Conservation (phyloP, 1,140 invertebrate genomes). For the Andricus grossulariae region DNA sequence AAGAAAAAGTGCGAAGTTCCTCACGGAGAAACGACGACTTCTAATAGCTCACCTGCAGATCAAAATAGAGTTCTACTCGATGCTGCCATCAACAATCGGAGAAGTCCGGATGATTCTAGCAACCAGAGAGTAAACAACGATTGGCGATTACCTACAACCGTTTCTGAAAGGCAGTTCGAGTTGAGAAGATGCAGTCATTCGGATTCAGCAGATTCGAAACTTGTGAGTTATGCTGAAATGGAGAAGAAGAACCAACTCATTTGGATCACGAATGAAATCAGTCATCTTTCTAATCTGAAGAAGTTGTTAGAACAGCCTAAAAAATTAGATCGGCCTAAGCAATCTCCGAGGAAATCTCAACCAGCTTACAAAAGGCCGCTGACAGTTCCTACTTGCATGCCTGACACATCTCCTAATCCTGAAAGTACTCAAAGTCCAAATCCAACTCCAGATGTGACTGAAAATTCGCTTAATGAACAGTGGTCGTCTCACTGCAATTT, state of each 20-base stretch:
- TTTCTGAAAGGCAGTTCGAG: constrained; percentile 65
- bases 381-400: constrained; percentile 24
- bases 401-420: constrained; percentile 32
- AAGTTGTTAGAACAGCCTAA: constrained; percentile 70
- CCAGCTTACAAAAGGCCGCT: constrained; percentile 47
- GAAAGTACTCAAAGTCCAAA: constrained; percentile 36
- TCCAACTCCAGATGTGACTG: constrained; percentile 31
- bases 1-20: constrained; percentile 59
- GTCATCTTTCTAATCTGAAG: constrained; percentile 75
- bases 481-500: constrained; percentile 74
- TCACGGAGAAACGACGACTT: constrained; percentile 53
- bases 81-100: constrained; percentile 53
- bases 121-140: constrained; percentile 53
- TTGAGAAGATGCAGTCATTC: constrained; percentile 58
- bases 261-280: constrained; percentile 77
- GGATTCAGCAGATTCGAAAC: constrained; percentile 62
- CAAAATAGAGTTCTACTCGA: constrained; percentile 61
- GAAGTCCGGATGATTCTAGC: constrained; percentile 51
- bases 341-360: constrained; percentile 57
- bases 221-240: constrained; percentile 71
- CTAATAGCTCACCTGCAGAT: constrained; percentile 58
- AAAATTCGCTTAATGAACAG: constrained; percentile 56
- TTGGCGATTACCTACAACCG: constrained; percentile 66
- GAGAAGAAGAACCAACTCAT: constrained; percentile 75
- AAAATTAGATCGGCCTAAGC: constrained; percentile 54